Base-by-base conservation (phyloP, 2,888 invertebrate species). In the Eristalinus sepulchralis region DNA sequence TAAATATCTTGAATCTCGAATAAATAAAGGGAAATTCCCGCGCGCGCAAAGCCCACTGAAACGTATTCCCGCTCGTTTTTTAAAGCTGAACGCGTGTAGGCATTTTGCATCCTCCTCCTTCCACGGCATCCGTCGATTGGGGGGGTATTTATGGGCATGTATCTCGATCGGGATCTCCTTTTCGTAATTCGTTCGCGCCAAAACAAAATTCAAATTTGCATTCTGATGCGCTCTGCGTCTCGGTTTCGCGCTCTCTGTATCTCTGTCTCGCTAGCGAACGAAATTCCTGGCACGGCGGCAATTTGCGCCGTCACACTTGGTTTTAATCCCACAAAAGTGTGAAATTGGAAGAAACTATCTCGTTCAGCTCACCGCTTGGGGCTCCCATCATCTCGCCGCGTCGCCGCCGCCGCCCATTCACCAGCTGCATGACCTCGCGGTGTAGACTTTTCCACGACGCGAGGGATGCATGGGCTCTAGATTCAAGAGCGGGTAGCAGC, bases 201-300 rank as follows among this genome's bases (percentile, higher is more conserved):
- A 86, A 86, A 86, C 75, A 47, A 67, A 83, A 83, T 86, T 86
- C 67, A 83, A 86, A 86, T 86, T 86, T 86, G 83, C 86, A 86
- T 57, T 22, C 24, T 83, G 53, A 47, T 27, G 24, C 24, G 17
- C 24, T 22, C 24, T 57, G 1, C 24, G 24, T 57, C 57, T 22
- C 24, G 11, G 17, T 47, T 17, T 6, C 47, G 1, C 5, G 8
- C 8, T 1, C 17, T 47, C 17, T 8, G 47, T 47, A n/a, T 47
- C 47, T 4, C 31, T 13, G 13, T 36, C 13, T 17, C 27, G 17
- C 55, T 34, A 24, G 55, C 34, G 36, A 20, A 57, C 17, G 63
- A 64, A 53, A 75, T 73, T 72, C 79, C 63, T 79, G 34, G 63
- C 64, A 68, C 75, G 60, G 70, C 75, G 72, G 85, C 77, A 85